A percentile compares a stretch with the other conserved stretches of the same genome.
Evolutionary conservation across 2,888 invertebrate genomes (phyloP).

Genomic region (Drosophila robusta): DNA sequence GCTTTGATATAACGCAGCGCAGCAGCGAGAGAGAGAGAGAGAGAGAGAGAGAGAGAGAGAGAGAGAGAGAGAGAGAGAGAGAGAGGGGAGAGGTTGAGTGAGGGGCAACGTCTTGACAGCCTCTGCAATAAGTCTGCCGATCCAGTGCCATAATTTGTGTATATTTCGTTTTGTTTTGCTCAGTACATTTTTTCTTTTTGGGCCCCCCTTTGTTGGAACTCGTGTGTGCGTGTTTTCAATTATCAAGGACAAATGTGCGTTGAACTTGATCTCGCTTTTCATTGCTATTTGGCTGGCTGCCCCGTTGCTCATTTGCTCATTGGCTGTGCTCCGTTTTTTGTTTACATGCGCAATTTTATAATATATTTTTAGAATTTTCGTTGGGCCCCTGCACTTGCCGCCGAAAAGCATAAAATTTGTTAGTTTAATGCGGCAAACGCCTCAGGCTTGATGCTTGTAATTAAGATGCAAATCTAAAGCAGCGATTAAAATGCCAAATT

Average conservation of each 20-base stretch:
- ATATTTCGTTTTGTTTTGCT: conserved; percentile 57
- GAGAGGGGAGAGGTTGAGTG: too few species aligned
- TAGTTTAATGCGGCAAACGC: conserved; percentile 60
- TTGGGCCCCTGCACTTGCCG: conserved; percentile 36
- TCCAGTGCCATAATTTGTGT: conserved; percentile 81
- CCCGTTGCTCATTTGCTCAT: conserved; percentile 26
- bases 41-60: too few species aligned
- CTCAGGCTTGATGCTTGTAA: conserved; percentile 35
- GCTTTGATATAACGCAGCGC: conserved; percentile 50
- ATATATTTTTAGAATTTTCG: conserved; percentile 57
- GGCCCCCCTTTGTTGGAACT: conserved; percentile 61
- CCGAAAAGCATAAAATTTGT: conserved; percentile 66
- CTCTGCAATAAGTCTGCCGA: conserved; percentile 77
- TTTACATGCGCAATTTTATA: conserved; percentile 63
- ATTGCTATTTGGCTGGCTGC: conserved; percentile 42
- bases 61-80: too few species aligned
- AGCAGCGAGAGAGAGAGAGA: not conserved
- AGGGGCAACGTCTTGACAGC: conserved; percentile 21
- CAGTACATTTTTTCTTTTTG: conserved; percentile 57
- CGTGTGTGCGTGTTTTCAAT: conserved; percentile 60
- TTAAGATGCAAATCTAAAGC: conserved; percentile 64
- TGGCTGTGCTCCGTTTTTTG: conserved; percentile 42
- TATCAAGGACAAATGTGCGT: conserved; percentile 81
- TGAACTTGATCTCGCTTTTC: conserved; percentile 81
- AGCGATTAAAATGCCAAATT: conserved; percentile 70